Percentiles rank a stretch among this genome's conserved stretches.
Evolutionary conservation across 2,797 vertebrate species (phyloP).

Genomic region (Parauchenoglanis punctatus): DNA sequence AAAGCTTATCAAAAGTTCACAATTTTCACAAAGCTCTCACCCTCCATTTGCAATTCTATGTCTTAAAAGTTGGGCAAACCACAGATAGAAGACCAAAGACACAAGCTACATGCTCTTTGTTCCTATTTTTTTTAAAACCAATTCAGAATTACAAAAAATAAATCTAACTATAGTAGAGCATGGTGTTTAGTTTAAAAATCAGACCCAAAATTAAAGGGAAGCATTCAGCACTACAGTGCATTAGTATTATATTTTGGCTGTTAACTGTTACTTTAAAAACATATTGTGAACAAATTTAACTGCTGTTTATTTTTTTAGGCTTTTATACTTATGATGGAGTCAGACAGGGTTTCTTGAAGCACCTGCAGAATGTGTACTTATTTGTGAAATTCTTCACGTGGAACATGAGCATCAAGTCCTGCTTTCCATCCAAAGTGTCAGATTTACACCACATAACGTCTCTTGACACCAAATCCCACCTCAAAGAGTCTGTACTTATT

Average conservation of each 20-base stretch:
- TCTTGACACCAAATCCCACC: constrained; percentile 28
- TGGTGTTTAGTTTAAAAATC: background rate
- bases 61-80: background rate
- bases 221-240: background rate
- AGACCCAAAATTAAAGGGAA: background rate
- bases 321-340: background rate
- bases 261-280: background rate
- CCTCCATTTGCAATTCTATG: background rate
- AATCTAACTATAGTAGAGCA: background rate
- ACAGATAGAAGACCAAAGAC: background rate
- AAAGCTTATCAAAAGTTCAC: background rate
- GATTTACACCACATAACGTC: constrained; percentile 13
- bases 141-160: background rate
- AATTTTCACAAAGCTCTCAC: background rate
- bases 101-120: background rate
- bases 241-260: background rate
- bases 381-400: constrained; percentile 40
- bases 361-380: constrained; percentile 29
- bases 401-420: constrained; percentile 20
- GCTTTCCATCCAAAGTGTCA: background rate
- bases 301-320: background rate
- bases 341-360: constrained; percentile 8
- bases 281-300: background rate
- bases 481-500: constrained; percentile 16
- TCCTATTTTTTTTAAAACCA: background rate